Evolutionary conservation across 2,797 vertebrate genomes (phyloP).

Genomic region (Pipistrellus nathusii): DNA sequence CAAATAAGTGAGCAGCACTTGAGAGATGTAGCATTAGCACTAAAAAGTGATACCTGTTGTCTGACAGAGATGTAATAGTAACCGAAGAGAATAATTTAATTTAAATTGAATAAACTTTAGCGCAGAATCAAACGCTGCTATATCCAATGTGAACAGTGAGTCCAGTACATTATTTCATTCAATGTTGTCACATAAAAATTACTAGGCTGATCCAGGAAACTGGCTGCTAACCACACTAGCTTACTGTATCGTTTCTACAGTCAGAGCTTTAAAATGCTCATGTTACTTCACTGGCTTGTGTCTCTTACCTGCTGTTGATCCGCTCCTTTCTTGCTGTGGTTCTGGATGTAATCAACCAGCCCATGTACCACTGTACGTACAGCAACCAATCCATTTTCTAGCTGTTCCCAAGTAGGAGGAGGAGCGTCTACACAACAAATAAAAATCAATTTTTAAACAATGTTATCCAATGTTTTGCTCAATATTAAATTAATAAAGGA

Average conservation of each 20-base stretch:
- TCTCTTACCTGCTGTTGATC: constrained; percentile 96
- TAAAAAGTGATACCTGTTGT: background rate
- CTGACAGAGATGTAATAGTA: constrained; percentile 24
- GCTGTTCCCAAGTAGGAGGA: constrained; percentile 98
- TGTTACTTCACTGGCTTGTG: background rate
- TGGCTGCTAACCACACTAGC: background rate
- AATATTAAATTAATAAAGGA: constrained; percentile 34
- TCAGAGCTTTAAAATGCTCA: background rate
- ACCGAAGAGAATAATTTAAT: background rate
- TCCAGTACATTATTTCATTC: background rate
- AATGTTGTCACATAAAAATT: constrained; percentile 39
- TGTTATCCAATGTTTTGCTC: background rate
- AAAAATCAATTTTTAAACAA: background rate
- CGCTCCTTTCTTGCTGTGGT: constrained; percentile 99
- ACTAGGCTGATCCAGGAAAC: constrained; percentile 15
- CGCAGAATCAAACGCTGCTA: constrained; percentile 34
- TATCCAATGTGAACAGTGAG: constrained; percentile 19
- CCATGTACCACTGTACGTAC: constrained; percentile 99
- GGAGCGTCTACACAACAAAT: constrained; percentile 92
- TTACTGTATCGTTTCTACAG: background rate
- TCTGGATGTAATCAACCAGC: constrained; percentile 99
- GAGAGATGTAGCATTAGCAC: constrained; percentile 1
- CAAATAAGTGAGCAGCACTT: background rate
- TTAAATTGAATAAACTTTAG: constrained; percentile 45
- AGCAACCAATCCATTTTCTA: constrained; percentile 97